Conservation (phyloP, 2,888 invertebrate species). For the Drosophila kambysellisi region DNA sequence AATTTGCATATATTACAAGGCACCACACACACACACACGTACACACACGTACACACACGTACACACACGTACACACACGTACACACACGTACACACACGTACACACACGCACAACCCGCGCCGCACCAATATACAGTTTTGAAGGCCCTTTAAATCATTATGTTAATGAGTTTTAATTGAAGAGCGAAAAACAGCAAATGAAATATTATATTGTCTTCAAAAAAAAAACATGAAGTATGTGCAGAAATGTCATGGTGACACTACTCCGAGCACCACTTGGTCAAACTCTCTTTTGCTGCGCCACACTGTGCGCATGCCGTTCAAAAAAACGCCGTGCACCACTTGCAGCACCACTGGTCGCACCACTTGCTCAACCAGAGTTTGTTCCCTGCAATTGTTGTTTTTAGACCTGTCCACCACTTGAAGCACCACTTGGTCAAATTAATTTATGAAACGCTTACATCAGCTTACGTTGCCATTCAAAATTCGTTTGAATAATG, state of each 20-base stretch:
- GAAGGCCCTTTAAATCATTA: constrained; percentile 69
- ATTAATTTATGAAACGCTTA: background rate
- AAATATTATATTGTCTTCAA: constrained; percentile 21
- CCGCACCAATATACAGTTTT: constrained; percentile 10
- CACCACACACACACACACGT: constrained; percentile 15
- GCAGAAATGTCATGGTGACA: background rate
- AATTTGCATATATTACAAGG: constrained; percentile 78
- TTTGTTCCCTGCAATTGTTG: background rate
- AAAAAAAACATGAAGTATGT: constrained; percentile 2
- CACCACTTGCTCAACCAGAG: background rate
- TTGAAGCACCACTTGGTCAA: background rate
- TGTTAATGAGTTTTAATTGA: constrained; percentile 77
- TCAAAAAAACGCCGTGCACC: background rate
- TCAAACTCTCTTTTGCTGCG: background rate
- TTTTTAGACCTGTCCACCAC: background rate
- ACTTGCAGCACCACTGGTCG: background rate
- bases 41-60: constrained; percentile 7
- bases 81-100: constrained; percentile 10
- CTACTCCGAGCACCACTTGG: constrained; percentile 6
- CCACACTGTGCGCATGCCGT: background rate
- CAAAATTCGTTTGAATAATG: background rate
- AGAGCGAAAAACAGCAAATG: constrained; percentile 43
- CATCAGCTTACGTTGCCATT: background rate
- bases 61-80: constrained; percentile 7
- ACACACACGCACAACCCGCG: constrained; percentile 6